Base-by-base conservation (phyloP, 2,888 invertebrate species). In the Malthinus flaveolus region DNA sequence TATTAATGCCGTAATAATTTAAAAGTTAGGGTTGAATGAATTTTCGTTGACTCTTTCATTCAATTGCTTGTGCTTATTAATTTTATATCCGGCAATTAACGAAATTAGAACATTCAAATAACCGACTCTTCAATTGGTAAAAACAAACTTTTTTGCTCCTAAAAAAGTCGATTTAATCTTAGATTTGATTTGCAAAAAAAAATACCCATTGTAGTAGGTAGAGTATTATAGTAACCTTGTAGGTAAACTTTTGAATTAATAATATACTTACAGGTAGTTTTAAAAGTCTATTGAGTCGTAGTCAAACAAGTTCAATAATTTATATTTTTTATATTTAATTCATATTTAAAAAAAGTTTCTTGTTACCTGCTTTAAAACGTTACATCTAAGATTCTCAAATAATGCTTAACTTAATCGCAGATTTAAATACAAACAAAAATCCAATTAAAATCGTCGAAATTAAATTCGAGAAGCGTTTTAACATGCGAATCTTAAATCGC, bases 401-500 rank as follows among this genome's bases (percentile, higher is more conserved):
- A 72, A 74, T 74, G 68, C 66, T 65, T 71, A 72, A 74, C 73
- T 74, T 74, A 74, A 56, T 56, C 46, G 42, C 45, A 33, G 53
- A 56, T 59, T 56, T 59, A 57, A 57, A 56, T 62, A 33, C 71
- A 71, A 74, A 72, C 73, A 74, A 75, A 77, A 77, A 75, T 78
- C 77, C 77, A 78, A 78, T 78, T 78, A 78, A 75, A 76, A 73
- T 64, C 64, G 61, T 59, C 65, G 73, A 72, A 76, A 77, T 77
- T 77, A 77, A 77, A 77, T 76, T 74, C 75, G 65, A 73, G 71
- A 72, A 75, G 75, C 75, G 75, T 75, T 77, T 76, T 75, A 75
- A 76, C 77, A 77, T 75, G 77, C 75, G 75, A 77, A 78, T 76
- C 76, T 75, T 67, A 74, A 78, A 77, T 78, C 78, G 76, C 73